phyloP scores from a whole-genome alignment of 2,797 vertebrate species.

The Bradypodion pumilum region DNA sequence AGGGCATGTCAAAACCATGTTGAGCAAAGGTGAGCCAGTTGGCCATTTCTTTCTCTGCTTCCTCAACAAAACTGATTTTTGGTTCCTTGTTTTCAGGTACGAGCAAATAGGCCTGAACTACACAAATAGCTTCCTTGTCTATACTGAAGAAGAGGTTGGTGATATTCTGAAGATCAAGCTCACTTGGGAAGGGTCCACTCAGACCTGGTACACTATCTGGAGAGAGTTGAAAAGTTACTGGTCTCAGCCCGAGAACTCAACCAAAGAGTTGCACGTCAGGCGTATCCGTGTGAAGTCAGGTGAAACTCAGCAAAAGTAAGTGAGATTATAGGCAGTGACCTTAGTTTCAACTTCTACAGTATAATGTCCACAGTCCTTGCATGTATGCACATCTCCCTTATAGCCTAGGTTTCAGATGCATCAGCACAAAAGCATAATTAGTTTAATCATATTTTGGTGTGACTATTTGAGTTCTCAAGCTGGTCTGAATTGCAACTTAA shows the following conservation, averaged over 20 bases:
- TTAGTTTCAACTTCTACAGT: neutral
- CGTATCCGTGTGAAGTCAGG: conserved; percentile 92
- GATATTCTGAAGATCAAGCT: conserved; percentile 89
- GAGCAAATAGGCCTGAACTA: conserved; percentile 82
- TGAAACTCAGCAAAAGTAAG: conserved; percentile 93
- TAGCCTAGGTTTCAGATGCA: neutral
- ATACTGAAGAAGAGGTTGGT: conserved; percentile 90
- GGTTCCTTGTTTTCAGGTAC: conserved; percentile 71
- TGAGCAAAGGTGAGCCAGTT: too few species aligned
- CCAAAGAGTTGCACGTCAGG: conserved; percentile 81
- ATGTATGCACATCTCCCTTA: neutral
- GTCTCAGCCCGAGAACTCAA: conserved; percentile 57
- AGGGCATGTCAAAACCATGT: too few species aligned
- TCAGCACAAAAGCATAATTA: neutral
- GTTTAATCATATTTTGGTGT: too few species aligned
- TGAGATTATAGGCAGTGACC: neutral
- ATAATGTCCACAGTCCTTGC: rapidly evolving
- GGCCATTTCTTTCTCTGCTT: neutral
- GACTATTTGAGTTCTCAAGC: too few species aligned
- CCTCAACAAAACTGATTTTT: neutral
- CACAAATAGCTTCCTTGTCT: conserved; percentile 94
- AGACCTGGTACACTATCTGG: conserved; percentile 83
- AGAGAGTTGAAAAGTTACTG: conserved; percentile 77
- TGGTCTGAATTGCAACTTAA: neutral
- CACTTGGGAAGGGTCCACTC: conserved; percentile 83